phyloP scores from a whole-genome alignment of 2,888 invertebrate genomes.

The Dastarcus helophoroides region DNA sequence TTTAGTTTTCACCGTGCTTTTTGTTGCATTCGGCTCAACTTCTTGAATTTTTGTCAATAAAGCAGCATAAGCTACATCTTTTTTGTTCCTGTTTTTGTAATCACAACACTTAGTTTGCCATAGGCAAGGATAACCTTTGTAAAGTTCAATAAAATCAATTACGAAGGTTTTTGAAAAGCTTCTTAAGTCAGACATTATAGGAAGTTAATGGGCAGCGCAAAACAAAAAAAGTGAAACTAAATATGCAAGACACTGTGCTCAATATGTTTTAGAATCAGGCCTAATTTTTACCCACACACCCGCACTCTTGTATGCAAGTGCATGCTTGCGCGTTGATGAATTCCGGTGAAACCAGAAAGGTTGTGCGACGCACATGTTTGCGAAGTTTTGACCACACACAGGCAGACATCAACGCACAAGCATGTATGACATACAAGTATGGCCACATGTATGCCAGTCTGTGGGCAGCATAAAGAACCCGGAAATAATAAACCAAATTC shows the following conservation, averaged over 20 bases:
- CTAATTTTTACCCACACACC: slow-evolving; percentile 1
- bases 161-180: slow-evolving; percentile 2
- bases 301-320: slow-evolving; percentile 5
- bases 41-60: slow-evolving; percentile 10
- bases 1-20: slow-evolving; percentile 11
- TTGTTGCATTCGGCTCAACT: slow-evolving; percentile 9
- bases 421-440: slow-evolving; percentile 2
- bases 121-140: slow-evolving; percentile 3
- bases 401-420: slow-evolving; percentile 4
- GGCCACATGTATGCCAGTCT: slow-evolving; percentile 4
- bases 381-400: slow-evolving; percentile 2
- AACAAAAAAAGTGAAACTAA: background rate
- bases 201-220: too few relatives aligned
- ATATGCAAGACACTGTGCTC: background rate
- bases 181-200: slow-evolving; percentile 4
- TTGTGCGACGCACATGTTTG: slow-evolving; percentile 5
- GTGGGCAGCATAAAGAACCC: too few relatives aligned
- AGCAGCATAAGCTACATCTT: slow-evolving; percentile 8
- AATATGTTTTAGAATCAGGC: background rate
- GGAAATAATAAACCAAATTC: too few relatives aligned
- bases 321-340: slow-evolving; percentile 7
- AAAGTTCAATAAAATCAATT: slow-evolving; percentile 2
- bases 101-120: slow-evolving; percentile 3
- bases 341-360: slow-evolving; percentile 4
- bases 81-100: slow-evolving; percentile 8